Base-by-base conservation (phyloP, 2,113 vertebrate genomes). In the Oncorhynchus clarkii region DNA sequence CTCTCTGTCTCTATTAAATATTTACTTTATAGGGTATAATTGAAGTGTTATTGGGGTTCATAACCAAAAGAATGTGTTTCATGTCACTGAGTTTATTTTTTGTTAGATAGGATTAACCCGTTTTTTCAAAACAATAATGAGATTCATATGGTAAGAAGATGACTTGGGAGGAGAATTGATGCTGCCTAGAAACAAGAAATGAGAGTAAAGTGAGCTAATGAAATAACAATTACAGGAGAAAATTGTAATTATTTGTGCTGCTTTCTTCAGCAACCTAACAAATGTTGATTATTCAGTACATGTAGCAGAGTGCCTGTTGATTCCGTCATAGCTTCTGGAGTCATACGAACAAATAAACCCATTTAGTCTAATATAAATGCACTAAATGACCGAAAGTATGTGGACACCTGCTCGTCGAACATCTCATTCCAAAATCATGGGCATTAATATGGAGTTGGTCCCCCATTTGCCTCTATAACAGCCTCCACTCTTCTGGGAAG, bases 311-410 rank as follows among this genome's bases (percentile, higher is more conserved):
- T 39, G 13, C 29, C 18, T 34, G 29, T 34, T 68, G 29, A 68
- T 68, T 39, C 67, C 39, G 18, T 34, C 31, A 31, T 34, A 68
- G 29, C 67, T 14, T 24, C 67, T 29, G 27, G 59, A 57, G 59
- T 62, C 9, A 24, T 62, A 20, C n/a, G 7, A n/a, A n/a, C 75
- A 59, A 59, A 16, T 27, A 72, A 20, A 54, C 59, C 27, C 73
- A 65, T 76, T 78, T 57, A 65, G 67, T 29, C 27, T 76, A 73
- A 79, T 76, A 70, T 70, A 73, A 54, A 74, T 27, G 9, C 39
- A 45, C 39, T 45, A 45, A 9, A 45, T 45, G 2, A 45, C 9
- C 39, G 0, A 45, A 45, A 11, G 9, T 45, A 45, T 45, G 9
- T 45, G 39, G 9, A 45, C 39, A 45, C 39, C 0, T 3, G 39